These are phyloP conservation scores for Setipinna tenuifilis DNA, from an alignment of 2,797 vertebrate genomes.

Conservation along the genomic window DNA sequence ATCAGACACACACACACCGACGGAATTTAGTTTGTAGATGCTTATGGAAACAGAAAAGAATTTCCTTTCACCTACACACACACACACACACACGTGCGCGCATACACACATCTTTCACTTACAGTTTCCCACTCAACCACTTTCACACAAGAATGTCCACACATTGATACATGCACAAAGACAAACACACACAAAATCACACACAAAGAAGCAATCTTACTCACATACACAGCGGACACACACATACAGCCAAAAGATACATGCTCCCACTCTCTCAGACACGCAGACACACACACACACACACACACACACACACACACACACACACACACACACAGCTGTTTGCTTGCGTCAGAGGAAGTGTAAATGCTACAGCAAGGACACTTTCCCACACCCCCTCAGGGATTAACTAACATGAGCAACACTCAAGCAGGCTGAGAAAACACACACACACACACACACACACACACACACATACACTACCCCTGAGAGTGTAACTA, in stretches of 20 bases:
- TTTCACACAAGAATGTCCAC: no score
- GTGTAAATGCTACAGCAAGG: background rate
- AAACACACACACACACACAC: background rate
- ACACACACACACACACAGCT: conserved; percentile 17
- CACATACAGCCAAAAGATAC: no score
- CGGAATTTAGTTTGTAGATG: background rate
- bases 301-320: conserved; percentile 1
- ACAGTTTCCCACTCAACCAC: no score
- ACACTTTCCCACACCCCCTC: conserved; percentile 15
- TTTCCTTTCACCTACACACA: background rate
- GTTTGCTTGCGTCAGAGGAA: conserved; percentile 17
- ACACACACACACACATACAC: background rate
- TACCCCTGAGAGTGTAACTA: no score
- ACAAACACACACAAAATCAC: background rate
- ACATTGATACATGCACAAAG: no score
- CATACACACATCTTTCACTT: no score
- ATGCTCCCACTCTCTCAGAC: no score
- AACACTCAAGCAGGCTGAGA: background rate
- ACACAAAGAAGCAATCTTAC: background rate
- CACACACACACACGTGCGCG: no score
- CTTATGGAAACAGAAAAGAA: background rate
- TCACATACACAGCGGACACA: no score
- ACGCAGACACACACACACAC: background rate
- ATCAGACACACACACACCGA: background rate
- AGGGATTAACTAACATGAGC: background rate